Base-by-base conservation (phyloP, 2,888 invertebrate genomes). In the Lissocephala sabroskyi region DNA sequence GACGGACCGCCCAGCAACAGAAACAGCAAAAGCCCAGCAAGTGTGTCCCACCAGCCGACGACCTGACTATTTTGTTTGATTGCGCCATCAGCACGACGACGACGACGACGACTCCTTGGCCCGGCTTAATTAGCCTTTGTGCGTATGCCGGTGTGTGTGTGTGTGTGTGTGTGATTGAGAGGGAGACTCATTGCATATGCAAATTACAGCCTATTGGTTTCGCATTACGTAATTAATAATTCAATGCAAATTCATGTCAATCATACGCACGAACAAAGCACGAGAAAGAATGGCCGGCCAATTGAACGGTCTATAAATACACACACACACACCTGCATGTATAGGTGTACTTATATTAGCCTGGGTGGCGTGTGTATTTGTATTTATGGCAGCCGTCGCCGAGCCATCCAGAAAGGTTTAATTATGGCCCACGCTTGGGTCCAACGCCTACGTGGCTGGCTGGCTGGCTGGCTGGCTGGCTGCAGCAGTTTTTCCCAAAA, bases 191-290 rank as follows among this genome's bases (percentile, higher is more conserved):
- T 71, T 75, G 55, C 53, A 59, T 66, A 74, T 74, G 74, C 74
- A 76, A 74, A 74, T 74, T 74, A 56, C 56, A 59, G 57, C 56
- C 57, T 65, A 74, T 76, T 71, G 61, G 63, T 67, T 70, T 76
- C 77, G 55, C 60, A 71, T 74, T 76, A 65, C 67, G 56, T 67
- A 73, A 70, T 74, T 74, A 74, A 74, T 74, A 65, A 74, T 74
- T 67, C 67, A 74, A 62, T 60, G 61, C 59, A 52, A 74, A 65
- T 70, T 61, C 67, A 58, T 67, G 77, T 70, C 76, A 74, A 67
- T 74, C 77, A 74, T 43, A 48, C 49, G 55, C 56, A 59, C 52
- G 53, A 44, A 17, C 33, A 35, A 35, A 40, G 41, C n/a, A 18
- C 37, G 17, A n/a, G n/a, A 37, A 37, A 37, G 37, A 37, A 37